Base-by-base conservation (phyloP, 1,140 invertebrate genomes). In the Anastatus disparis region DNA sequence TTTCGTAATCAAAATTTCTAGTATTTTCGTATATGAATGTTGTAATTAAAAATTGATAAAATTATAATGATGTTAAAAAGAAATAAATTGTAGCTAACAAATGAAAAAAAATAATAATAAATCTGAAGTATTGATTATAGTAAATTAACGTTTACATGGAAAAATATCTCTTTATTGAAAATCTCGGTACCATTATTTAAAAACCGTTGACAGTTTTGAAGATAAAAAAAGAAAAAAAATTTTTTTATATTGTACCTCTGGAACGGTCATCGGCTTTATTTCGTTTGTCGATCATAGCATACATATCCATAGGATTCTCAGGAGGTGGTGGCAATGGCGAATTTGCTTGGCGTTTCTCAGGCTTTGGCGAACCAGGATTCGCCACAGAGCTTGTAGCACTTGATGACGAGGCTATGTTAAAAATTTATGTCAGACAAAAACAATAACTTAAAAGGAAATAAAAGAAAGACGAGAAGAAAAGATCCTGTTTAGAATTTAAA, bases 291-390 rank as follows among this genome's bases (percentile, higher is more conserved):
- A 88, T 66, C 13, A 75, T 73, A 2, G 82, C 79, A 56, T 85
- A 84, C 12, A 80, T 66, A 24, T 84, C 80, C 20, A 46, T 67
- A 29, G 27, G 80, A n/a, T 80, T 80, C 71, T 78, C 82, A 0
- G 92, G 93, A 1, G 92, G 92, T 8, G 92, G 92, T 12, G 93
- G 93, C 35, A 94, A 78, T 0, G 93, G 93, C 0, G 93, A 94
- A 83, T 94, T 94, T 1, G 93, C 93, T 81, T 93, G 93, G n/a
- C 93, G 88, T 83, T 94, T 94, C 82, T 95, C 93, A 1, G 93
- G 93, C 79, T 94, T 94, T 0, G 93, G 93, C 0, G 93, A 94
- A 24, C 92, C 90, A 17, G 93, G 83, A 77, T 91, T 91, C 50
- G 90, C 89, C 50, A 92, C 89, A 3, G 92, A 92, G 75, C 91